phyloP scores from a whole-genome alignment of 1,140 invertebrate species.

The Thalassaphorura encarpata region DNA sequence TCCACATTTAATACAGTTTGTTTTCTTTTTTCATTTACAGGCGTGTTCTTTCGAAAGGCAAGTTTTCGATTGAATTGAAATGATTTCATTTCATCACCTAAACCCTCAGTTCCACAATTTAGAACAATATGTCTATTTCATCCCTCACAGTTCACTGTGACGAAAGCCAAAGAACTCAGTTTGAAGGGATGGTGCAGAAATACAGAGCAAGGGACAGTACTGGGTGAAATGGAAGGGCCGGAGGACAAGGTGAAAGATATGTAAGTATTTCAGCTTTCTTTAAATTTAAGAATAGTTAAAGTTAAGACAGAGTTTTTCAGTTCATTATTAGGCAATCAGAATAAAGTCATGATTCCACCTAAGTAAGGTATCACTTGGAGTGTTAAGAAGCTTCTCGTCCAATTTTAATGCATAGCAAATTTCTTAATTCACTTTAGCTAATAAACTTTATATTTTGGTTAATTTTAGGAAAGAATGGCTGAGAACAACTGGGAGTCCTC shows the following conservation, averaged over 20 bases:
- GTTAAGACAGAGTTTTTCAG: too few species aligned
- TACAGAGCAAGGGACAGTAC: conserved; percentile 55
- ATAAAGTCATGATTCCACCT: too few species aligned
- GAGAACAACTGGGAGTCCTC: conserved; percentile 52
- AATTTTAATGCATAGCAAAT: not conserved
- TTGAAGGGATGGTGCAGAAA: conserved; percentile 68
- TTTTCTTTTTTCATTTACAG: too few species aligned
- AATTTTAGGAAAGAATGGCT: conserved; percentile 59
- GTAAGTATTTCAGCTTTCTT: too few species aligned
- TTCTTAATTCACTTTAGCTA: too few species aligned
- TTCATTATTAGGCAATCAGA: too few species aligned
- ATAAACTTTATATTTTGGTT: too few species aligned
- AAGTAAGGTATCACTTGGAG: not conserved
- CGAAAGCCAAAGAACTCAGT: conserved; percentile 51
- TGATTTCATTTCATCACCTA: not conserved
- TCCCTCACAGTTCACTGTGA: conserved; percentile 57
- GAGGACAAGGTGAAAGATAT: conserved; percentile 52
- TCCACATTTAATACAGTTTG: too few species aligned
- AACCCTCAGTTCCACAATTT: too few species aligned
- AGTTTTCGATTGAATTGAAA: not conserved
- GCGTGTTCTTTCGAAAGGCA: conserved; percentile 26
- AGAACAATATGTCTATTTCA: conserved; percentile 5
- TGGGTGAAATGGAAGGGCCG: conserved; percentile 57
- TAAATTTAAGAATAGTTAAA: too few species aligned
- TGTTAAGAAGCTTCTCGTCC: not conserved